Base-by-base conservation (phyloP, 2,888 invertebrate species). In the Caenorhabditis becei region DNA sequence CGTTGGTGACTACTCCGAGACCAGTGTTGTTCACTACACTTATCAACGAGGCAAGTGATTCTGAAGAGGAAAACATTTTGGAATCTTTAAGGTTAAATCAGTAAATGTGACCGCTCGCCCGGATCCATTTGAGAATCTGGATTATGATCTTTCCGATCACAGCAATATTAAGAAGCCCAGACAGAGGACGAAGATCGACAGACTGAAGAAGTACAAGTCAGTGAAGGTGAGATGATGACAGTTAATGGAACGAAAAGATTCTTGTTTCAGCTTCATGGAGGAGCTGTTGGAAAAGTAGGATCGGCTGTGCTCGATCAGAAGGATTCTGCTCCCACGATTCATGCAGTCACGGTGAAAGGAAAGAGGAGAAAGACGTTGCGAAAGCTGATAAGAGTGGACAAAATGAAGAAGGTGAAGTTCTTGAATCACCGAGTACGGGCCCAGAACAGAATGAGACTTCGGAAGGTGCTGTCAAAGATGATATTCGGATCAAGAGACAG, bases 381-480 rank as follows among this genome's bases (percentile, higher is more conserved):
- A 59, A 66, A 74, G 51, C 28, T 74, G 58, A 51, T 18, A 14
- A 74, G 58, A 49, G 59, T 74, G 11, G 65, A 66, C 14, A 65
- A 59, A 59, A 35, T 28, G 37, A 58, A 58, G 3, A 47, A 59
- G 8, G 32, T 66, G 26, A 65, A 66, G 32, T 49, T 49, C 20
- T 20, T 74, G 49, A 74, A 74, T 41, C 58, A 74, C 8, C 35
- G 74, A 28, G 24, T 66, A 11, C 47, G 65, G 0, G 66, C 74
- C 16, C 74, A 66, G 14, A 74, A 74, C 35, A 35, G 74, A 44
- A 74, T 66, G 66, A 18, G 74, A 41, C 41, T 74, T 3, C 35
- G 74, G 23, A 74, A 74, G 26, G 74, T 74, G n/a, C 18, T 66
- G 1, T 74, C 74, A 14, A 74, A 74, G n/a, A 66, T 74, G 74